Evolutionary conservation across 2,888 invertebrate genomes (phyloP).

Genomic region (Chaetogeoica ovagalla): DNA sequence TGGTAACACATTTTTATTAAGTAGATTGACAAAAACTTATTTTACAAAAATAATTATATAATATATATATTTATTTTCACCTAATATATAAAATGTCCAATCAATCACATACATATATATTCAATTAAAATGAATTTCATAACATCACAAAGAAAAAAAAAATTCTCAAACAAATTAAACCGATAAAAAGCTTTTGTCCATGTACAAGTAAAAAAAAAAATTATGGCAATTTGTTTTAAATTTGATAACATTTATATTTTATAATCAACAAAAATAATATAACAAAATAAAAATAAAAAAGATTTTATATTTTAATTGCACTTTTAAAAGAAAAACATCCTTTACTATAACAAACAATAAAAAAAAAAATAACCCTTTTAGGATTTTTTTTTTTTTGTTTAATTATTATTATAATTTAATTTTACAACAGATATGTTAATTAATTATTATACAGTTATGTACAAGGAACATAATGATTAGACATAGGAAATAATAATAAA

Average conservation of each 20-base stretch:
- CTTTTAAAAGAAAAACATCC: conserved; percentile 40
- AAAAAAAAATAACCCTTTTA: background rate
- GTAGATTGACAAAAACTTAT: conserved; percentile 49
- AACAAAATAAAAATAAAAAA: conserved; percentile 23
- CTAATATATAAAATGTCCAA: conserved; percentile 50
- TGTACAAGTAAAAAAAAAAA: conserved; percentile 12
- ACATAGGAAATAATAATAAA: conserved; percentile 38
- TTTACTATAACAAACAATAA: conserved; percentile 9
- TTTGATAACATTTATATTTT: conserved; percentile 38
- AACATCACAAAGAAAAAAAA: conserved; percentile 5
- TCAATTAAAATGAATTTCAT: conserved; percentile 34
- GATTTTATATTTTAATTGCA: conserved; percentile 46
- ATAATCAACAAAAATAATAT: conserved; percentile 49
- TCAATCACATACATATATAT: conserved; percentile 29
- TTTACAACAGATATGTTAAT: conserved; percentile 46
- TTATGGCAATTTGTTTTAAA: conserved; percentile 50
- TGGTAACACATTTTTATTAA: conserved; percentile 52
- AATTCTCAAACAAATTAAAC: conserved; percentile 38
- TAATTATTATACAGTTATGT: conserved; percentile 23
- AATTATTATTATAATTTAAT: conserved; percentile 19
- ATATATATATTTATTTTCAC: conserved; percentile 11
- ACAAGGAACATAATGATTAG: conserved; percentile 50
- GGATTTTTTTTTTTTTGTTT: background rate
- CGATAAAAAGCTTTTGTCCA: conserved; percentile 37
- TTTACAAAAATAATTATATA: conserved; percentile 49